A percentile compares a stretch with the other conserved stretches of the same genome.
Conservation (phyloP, 2,797 vertebrate genomes). For the Lacerta viridis region DNA sequence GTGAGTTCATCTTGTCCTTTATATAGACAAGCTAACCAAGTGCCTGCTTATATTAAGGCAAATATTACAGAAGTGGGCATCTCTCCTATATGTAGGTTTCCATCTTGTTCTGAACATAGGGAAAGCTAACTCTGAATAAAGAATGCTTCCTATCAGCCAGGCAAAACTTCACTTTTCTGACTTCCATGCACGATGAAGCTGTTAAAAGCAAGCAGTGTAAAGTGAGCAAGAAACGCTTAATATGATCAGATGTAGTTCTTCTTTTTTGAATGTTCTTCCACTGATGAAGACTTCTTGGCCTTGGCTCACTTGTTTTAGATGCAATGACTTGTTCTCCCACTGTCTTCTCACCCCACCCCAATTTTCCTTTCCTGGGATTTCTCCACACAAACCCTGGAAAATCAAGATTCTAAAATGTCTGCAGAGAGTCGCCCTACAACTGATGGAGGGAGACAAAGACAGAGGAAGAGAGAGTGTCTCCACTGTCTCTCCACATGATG, state of each 20-base stretch:
- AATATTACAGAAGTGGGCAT: not conserved
- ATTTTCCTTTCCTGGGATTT: not conserved
- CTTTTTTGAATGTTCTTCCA: not conserved
- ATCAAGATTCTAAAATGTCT: no score
- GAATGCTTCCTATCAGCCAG: no score
- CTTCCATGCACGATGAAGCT: not conserved
- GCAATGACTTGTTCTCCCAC: not conserved
- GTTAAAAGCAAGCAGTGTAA: not conserved
- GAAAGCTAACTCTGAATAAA: not conserved
- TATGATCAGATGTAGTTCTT: no score
- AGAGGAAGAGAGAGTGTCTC: no score
- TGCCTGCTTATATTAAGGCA: not conserved
- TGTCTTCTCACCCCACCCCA: not conserved
- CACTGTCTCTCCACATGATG: no score
- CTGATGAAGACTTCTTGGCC: not conserved
- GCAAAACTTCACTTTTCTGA: not conserved
- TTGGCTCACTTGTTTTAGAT: not conserved
- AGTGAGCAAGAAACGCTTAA: no score
- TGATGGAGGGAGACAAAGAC: no score
- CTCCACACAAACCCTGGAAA: not conserved
- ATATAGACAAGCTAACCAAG: not conserved
- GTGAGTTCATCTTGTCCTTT: not conserved
- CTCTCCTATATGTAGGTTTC: not conserved
- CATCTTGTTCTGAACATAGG: not conserved
- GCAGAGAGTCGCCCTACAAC: no score